These are phyloP conservation scores for Eretmochelys imbricata DNA, from an alignment of 2,113 vertebrate genomes.

Conservation along the genomic window DNA sequence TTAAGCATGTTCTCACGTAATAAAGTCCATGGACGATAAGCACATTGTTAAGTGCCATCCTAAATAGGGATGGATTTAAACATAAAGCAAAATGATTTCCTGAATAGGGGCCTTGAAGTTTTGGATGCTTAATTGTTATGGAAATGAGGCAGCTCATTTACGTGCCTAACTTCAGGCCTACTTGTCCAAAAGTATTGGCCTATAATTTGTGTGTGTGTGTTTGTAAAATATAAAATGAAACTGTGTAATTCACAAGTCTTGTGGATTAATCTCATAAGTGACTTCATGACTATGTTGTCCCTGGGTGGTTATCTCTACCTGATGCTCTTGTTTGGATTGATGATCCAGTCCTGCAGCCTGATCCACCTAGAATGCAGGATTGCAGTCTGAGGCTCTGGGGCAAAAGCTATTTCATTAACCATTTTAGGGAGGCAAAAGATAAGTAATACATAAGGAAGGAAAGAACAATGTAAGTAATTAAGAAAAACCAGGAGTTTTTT, in stretches of 20 bases:
- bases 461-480: background rate
- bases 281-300: background rate
- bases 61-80: constrained; percentile 1
- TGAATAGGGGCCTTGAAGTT: background rate
- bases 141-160: background rate
- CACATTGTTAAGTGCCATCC: background rate
- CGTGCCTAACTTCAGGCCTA: background rate
- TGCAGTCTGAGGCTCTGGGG: background rate
- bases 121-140: background rate
- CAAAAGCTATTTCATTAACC: background rate
- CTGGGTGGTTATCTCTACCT: background rate
- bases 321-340: constrained; percentile 13
- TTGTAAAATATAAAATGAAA: background rate
- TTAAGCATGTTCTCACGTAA: background rate
- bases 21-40: background rate
- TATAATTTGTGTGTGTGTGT: background rate
- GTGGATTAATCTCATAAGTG: constrained; percentile 19
- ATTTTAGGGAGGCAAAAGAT: background rate
- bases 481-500: rapidly evolving
- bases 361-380: constrained; percentile 8
- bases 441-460: background rate
- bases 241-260: background rate
- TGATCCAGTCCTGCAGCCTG: background rate
- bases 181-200: background rate
- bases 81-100: background rate